Conservation (phyloP, 2,797 vertebrate genomes). For the Lerista edwardsae region DNA sequence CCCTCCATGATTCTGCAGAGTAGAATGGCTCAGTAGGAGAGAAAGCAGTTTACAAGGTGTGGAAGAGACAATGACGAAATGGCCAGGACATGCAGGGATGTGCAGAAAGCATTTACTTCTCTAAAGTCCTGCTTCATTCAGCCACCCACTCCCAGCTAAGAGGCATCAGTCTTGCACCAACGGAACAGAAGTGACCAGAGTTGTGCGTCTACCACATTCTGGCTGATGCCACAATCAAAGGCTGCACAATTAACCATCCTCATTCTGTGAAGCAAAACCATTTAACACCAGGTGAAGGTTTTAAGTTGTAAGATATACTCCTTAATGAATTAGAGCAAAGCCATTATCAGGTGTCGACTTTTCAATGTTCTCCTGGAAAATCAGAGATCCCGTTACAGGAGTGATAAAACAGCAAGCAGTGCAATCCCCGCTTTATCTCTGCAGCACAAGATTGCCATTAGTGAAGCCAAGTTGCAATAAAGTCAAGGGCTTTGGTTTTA, state of each 20-base stretch:
- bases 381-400: constrained; percentile 19
- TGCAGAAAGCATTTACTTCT: neutral
- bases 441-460: constrained; percentile 28
- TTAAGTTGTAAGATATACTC: constrained; percentile 41
- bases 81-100: neutral
- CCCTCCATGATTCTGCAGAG: too few relatives aligned
- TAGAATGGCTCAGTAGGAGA: neutral
- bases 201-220: neutral
- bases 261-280: constrained; percentile 13
- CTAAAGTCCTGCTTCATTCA: neutral
- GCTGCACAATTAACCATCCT: constrained; percentile 19
- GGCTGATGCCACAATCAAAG: constrained; percentile 1
- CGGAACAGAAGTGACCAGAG: neutral
- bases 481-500: constrained; percentile 45
- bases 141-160: neutral
- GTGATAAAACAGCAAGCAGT: constrained; percentile 35
- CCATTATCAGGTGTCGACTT: constrained; percentile 51
- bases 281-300: constrained; percentile 41
- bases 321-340: constrained; percentile 54
- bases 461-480: constrained; percentile 29
- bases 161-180: neutral
- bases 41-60: neutral
- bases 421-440: constrained; percentile 17
- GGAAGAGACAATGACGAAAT: neutral
- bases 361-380: constrained; percentile 54